Conservation (phyloP, 1,140 invertebrate genomes). For the Anthonomus grandis region DNA sequence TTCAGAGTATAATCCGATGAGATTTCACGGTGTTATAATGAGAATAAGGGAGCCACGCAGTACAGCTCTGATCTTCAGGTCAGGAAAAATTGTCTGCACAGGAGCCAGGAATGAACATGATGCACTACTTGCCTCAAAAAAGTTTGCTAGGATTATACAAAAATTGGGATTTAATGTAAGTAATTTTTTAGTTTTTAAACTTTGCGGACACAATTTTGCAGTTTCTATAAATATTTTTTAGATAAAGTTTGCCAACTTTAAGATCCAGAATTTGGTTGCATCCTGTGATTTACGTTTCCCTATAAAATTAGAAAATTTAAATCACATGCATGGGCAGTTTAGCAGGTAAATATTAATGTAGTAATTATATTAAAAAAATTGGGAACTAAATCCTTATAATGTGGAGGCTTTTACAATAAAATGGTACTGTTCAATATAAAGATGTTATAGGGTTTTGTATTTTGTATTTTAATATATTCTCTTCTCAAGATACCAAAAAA, state of each 20-base stretch:
- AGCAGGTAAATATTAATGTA: conserved; percentile 69
- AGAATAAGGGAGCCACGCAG: conserved; percentile 93
- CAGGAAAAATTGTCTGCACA: conserved; percentile 98
- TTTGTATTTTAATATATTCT: no score
- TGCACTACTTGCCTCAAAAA: conserved; percentile 88
- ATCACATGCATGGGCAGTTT: conserved; percentile 94
- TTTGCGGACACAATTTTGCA: conserved; percentile 6
- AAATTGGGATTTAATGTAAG: conserved; percentile 93
- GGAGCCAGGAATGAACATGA: conserved; percentile 95
- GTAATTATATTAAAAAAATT: background rate
- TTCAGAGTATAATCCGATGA: conserved; percentile 97
- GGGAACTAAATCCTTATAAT: no score
- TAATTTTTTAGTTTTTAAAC: conserved; percentile 6
- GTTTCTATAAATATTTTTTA: conserved; percentile 48
- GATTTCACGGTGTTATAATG: conserved; percentile 99
- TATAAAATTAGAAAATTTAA: conserved; percentile 92
- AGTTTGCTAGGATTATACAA: conserved; percentile 97
- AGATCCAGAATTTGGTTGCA: conserved; percentile 99
- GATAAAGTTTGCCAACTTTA: conserved; percentile 95
- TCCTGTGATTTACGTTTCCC: conserved; percentile 98
- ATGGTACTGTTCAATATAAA: no score
- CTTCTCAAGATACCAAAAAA: no score
- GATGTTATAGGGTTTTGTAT: no score
- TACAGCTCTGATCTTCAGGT: conserved; percentile 96
- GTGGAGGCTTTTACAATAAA: no score